Evolutionary conservation across 1,140 invertebrate genomes (phyloP), one percentile per base, ranked within the genome.

Genomic region (Nixonia krombeini): DNA sequence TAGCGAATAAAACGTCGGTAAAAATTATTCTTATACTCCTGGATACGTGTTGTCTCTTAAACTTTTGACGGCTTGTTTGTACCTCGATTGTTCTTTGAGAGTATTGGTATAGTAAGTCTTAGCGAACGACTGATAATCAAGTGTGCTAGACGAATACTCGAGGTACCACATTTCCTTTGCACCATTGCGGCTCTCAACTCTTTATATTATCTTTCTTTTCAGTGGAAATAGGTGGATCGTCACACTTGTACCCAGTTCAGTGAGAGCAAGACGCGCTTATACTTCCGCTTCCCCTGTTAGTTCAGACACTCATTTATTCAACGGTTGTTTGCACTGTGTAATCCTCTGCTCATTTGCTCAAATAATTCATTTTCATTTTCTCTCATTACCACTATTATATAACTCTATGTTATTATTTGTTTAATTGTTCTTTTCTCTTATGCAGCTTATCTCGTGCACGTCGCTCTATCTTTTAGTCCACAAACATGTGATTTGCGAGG

Each of bases 181-280:
- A 31, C 23, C n/a, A 47, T 16, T n/a, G n/a, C 10, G 29, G 17
- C 33, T 52, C 47, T 67, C 64, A 70, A 67, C 46, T 52, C 65
- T 53, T 73, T 72, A 73, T 70, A 59, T 45, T 76, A 42, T 80
- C 53, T 78, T 82, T 84, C 57, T 82, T 85, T 85, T 81, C 81
- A 85, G 82, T 72, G 38, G 70, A 74, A 66, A 76, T 82, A 72
- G 78, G 80, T 66, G 82, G 82, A 64, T 75, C 80, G 41, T 72
- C 72, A 64, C 78, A 81, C 76, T 70, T 76, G 76, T 82, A 82
- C 58, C 80, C 77, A 58, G 59, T 72, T 65, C 76, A 76, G 72
- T 81, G 75, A 84, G 67, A 81, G 51, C 69, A 67, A 70, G 71
- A 67, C 64, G 75, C 70, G 70, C 72, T 75, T 57, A 67, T 50